Evolutionary conservation across 2,113 vertebrate species (phyloP), one percentile per base, ranked within the genome.

Genomic region (Entelurus aequoreus): DNA sequence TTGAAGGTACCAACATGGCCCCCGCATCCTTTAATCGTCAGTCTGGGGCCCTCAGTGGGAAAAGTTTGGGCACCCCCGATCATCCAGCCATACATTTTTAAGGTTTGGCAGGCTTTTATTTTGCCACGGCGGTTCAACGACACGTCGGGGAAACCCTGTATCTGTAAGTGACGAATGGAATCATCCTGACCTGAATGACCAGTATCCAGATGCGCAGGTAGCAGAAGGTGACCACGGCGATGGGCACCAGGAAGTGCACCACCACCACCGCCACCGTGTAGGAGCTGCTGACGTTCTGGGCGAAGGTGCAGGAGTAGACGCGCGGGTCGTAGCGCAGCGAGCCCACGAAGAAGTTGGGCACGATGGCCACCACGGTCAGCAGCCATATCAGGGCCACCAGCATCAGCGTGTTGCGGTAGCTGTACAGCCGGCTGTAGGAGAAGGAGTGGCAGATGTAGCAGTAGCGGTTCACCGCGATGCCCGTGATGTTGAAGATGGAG

Each of bases 401-500:
- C 38, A 94, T 28, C 66, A 93, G 83, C 0, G 91, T 92, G 87
- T 94, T 93, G 86, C 92, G 90, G 66, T 71, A 87, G 80, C 87
- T 90, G 83, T 90, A 97, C 60, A 94, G 77, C 61, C 88, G 90
- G 54, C 91, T 91, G 72, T 94, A 95, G 69, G 90, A 85, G 79
- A 92, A 87, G 0, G 92, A 92, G 80, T 93, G 94, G 78, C 94
- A 95, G 83, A 95, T 92, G 68, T 92, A 97, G 86, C 95, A 97
- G 72, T 94, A 96, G 66, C 92, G 81, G 88, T 95, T 95, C 66
- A 96, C 88, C 48, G 94, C 94, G 3, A 95, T 95, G 36, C 91
- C 94, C 0, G 93, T 93, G 86, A 97, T 95, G 89, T 92, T 95
- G 88, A 97, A 98, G 81, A 98, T 93, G 2, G 94, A 98, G 14